These are phyloP conservation scores for Lordiphosa fenestrarum DNA, from an alignment of 2,888 invertebrate genomes.

Conservation along the genomic window DNA sequence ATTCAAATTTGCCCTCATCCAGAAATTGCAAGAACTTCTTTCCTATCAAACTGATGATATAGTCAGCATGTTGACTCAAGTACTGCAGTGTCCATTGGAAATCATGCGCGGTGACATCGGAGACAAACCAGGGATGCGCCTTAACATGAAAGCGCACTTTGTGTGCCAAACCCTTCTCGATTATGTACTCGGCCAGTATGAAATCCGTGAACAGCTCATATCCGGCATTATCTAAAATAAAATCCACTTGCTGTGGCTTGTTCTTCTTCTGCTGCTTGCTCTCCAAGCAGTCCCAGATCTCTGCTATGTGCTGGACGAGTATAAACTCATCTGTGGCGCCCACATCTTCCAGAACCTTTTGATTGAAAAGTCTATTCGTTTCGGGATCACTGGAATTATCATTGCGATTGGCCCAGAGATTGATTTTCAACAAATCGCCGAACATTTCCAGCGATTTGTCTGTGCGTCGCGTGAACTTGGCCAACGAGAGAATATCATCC, in stretches of 20 bases:
- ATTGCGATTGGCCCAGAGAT: constrained; percentile 96
- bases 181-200: constrained; percentile 90
- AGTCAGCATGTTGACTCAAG: constrained; percentile 78
- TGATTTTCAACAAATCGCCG: constrained; percentile 77
- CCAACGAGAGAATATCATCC: constrained; percentile 52
- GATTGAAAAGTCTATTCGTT: constrained; percentile 82
- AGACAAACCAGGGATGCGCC: constrained; percentile 96
- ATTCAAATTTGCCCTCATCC: constrained; percentile 80
- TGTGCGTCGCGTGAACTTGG: constrained; percentile 40
- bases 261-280: constrained; percentile 27
- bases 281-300: constrained; percentile 82
- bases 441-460: constrained; percentile 34
- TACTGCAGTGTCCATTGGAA: constrained; percentile 85
- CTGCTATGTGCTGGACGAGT: constrained; percentile 83
- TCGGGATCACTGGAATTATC: constrained; percentile 81
- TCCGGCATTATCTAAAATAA: constrained; percentile 95
- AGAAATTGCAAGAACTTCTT: constrained; percentile 83
- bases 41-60: constrained; percentile 80
- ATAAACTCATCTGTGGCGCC: constrained; percentile 82
- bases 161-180: constrained; percentile 83
- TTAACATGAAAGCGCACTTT: constrained; percentile 92
- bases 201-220: constrained; percentile 95
- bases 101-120: constrained; percentile 89
- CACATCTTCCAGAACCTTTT: constrained; percentile 82
- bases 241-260: constrained; percentile 83